Base-by-base conservation (phyloP, 2,797 vertebrate genomes). In the Remorina albescens region DNA sequence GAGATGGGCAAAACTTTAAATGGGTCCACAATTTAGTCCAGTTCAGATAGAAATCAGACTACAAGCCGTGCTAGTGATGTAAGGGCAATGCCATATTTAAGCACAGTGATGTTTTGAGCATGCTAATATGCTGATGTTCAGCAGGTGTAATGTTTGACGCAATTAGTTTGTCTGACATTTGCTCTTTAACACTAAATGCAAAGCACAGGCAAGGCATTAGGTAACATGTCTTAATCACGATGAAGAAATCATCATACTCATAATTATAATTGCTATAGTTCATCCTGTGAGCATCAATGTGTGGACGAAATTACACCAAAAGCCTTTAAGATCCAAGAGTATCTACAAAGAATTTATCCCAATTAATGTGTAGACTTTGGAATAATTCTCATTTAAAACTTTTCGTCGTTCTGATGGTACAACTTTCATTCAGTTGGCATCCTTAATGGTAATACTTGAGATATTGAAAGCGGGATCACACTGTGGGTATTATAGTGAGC, bases 1-100 rank as follows among this genome's bases (percentile, higher is more conserved):
- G 87, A 65, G 71, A 78, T 68, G 77, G 54, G 53, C 69, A 51
- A n/a, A 47, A 23, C 36, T 71, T 63, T 55, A 70, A 67, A 46
- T 66, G 49, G 67, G 64, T 80, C 67, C 68, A 46, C 50, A 13
- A 70, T 76, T 67, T 55, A 51, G 69, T 77, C 9, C 16, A 67
- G 19, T 25, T 50, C 6, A 47, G 12, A 51, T 2, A 56, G 30
- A 49, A 57, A 56, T 41, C 64, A 50, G 8, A 56, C 61, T 11
- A 47, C 30, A 28, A 56, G 26, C 39, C 5, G 53, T 55, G 30
- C 23, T 55, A 72, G 30, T 25, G 6, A 37, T 71, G 16, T 6
- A 30, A 30, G 30, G 25, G 21, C 62, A 58, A 34, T 21, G 73
- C 12, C 56, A 12, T 0, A 46, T 25, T 78, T 44, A 60, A 26